Conservation (phyloP, 2,113 vertebrate species). For the Triplophysa dalaica region DNA sequence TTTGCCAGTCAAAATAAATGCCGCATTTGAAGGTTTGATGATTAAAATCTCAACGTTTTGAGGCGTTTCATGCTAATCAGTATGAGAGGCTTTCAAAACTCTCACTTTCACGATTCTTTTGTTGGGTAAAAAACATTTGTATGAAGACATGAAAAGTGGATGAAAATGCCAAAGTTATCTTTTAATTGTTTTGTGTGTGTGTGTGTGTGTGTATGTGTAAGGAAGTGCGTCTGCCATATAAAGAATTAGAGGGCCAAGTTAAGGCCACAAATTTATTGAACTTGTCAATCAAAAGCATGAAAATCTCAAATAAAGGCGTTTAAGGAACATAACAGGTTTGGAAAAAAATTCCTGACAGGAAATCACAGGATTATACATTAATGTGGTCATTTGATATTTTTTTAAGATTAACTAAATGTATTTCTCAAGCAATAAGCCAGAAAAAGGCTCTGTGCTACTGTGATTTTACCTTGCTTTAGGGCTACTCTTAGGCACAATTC, state of each 20-base stretch:
- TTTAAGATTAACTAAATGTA: not conserved
- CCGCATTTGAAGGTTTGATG: not conserved
- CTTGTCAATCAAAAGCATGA: slow-evolving; percentile 56
- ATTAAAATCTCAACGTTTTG: not conserved
- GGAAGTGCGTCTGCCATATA: slow-evolving; percentile 50
- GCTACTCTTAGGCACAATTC: not conserved
- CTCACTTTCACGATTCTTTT: slow-evolving; percentile 15
- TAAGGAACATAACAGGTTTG: slow-evolving; percentile 36
- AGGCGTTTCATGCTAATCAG: slow-evolving; percentile 12
- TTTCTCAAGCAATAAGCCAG: not conserved
- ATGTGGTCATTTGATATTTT: not conserved
- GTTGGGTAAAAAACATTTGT: not conserved
- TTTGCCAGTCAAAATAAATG: slow-evolving; percentile 28
- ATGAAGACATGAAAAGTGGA: not conserved
- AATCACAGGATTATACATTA: not conserved
- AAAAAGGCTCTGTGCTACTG: not conserved
- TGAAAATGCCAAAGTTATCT: slow-evolving; percentile 31
- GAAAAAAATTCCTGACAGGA: not conserved
- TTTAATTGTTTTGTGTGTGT: slow-evolving; percentile 35
- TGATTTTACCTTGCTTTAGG: not conserved
- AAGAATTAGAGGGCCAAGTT: slow-evolving; percentile 58
- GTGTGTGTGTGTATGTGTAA: slow-evolving; percentile 55
- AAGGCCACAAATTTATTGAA: slow-evolving; percentile 63
- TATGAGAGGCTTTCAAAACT: slow-evolving; percentile 1
- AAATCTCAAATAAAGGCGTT: slow-evolving; percentile 45